These are phyloP conservation scores for Pantala flavescens DNA, from an alignment of 1,140 invertebrate genomes.

Conservation along the genomic window DNA sequence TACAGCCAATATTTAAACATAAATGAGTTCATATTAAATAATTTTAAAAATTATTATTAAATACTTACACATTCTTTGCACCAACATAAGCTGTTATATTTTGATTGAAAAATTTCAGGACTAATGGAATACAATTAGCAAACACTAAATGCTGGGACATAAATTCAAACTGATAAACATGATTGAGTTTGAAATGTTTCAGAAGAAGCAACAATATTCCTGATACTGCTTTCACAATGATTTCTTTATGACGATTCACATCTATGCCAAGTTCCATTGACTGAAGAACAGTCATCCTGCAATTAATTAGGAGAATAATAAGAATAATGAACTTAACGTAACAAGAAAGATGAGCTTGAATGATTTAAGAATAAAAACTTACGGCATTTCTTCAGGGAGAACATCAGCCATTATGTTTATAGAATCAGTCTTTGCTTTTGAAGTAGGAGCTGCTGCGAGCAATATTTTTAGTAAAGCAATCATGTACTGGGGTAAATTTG, in stretches of 20 bases:
- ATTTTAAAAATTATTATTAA: no score
- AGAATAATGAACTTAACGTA: background rate
- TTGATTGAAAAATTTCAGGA: constrained; percentile 99
- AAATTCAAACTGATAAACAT: constrained; percentile 98
- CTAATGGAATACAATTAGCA: constrained; percentile 97
- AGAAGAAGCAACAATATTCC: constrained; percentile 84
- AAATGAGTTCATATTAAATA: no score
- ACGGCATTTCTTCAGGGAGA: constrained; percentile 91
- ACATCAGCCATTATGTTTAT: constrained; percentile 98
- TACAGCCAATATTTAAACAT: no score
- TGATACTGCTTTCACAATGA: constrained; percentile 96
- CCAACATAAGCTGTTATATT: constrained; percentile 93
- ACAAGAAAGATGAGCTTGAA: no score
- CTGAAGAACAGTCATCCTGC: constrained; percentile 84
- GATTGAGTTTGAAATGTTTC: constrained; percentile 99
- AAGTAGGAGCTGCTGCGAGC: constrained; percentile 92
- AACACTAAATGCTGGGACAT: constrained; percentile 98
- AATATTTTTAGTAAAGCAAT: constrained; percentile 95
- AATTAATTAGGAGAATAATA: constrained; percentile 23
- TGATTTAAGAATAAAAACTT: constrained; percentile 33
- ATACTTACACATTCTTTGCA: constrained; percentile 76
- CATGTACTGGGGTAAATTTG: constrained; percentile 92
- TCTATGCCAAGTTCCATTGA: constrained; percentile 95
- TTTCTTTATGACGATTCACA: constrained; percentile 97
- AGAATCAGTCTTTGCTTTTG: constrained; percentile 95